Percentiles rank a stretch among this genome's conserved stretches.
Evolutionary conservation across 2,888 invertebrate species (phyloP).

Genomic region (Cheilosia vernalis): DNA sequence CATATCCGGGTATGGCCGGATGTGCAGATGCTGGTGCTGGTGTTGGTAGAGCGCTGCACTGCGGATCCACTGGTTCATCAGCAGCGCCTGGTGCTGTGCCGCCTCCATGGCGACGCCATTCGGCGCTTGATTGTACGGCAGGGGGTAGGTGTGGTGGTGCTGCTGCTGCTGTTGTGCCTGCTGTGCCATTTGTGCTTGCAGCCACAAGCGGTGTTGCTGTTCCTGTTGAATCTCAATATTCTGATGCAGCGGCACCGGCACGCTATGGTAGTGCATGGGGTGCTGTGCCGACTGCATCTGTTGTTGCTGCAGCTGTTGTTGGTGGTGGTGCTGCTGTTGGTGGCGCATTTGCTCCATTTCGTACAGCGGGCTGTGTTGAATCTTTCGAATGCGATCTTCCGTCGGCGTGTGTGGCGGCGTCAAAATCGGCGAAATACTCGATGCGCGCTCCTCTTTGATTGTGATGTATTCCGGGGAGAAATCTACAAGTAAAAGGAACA

Average conservation of each 20-base stretch:
- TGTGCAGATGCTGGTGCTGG: conserved; percentile 84
- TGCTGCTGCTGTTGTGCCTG: conserved; percentile 76
- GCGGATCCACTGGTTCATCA: conserved; percentile 90
- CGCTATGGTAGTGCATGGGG: conserved; percentile 83
- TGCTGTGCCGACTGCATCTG: conserved; percentile 70
- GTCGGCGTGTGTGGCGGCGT: conserved; percentile 91
- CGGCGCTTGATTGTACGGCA: conserved; percentile 75
- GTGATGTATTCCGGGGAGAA: conserved; percentile 86
- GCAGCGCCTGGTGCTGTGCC: conserved; percentile 84
- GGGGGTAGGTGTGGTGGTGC: conserved; percentile 76
- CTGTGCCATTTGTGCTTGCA: conserved; percentile 76
- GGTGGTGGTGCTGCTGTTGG: conserved; percentile 75
- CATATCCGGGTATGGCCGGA: conserved; percentile 84
- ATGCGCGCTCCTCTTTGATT: conserved; percentile 86
- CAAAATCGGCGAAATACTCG: conserved; percentile 85
- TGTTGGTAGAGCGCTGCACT: conserved; percentile 89
- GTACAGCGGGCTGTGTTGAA: conserved; percentile 76
- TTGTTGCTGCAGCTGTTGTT: conserved; percentile 70
- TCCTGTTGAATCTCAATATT: conserved; percentile 76
- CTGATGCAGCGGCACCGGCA: conserved; percentile 82
- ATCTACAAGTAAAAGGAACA: conserved; percentile 82
- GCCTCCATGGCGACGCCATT: conserved; percentile 83
- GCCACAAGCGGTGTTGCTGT: conserved; percentile 76
- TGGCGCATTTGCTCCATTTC: conserved; percentile 80
- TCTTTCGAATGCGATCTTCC: conserved; percentile 82